Evolutionary conservation across 2,797 vertebrate genomes (phyloP).

Genomic region (Percopsis omiscomaycus): DNA sequence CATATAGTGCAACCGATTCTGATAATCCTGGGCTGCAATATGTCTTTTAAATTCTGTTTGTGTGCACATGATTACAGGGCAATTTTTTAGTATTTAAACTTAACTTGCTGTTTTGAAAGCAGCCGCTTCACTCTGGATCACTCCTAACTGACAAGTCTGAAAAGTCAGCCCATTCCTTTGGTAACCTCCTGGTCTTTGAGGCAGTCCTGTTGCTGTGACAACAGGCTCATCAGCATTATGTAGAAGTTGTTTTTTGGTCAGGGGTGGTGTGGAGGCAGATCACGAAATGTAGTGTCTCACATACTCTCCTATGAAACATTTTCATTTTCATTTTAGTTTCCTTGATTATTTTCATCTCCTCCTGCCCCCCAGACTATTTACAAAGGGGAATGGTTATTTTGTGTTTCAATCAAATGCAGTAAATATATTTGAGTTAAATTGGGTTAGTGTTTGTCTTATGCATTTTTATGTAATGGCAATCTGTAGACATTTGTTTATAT

Average conservation of each 20-base stretch:
- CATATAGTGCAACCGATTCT: no score
- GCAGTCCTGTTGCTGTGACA: slow-evolving; percentile 56
- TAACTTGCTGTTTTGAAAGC: no score
- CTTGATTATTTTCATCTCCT: not conserved
- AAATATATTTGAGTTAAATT: slow-evolving; percentile 25
- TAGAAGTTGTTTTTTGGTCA: slow-evolving; percentile 34
- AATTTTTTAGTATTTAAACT: no score
- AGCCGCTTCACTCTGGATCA: no score
- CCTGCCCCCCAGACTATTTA: not conserved
- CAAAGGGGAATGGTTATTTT: slow-evolving; percentile 18
- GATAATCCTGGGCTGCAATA: not conserved
- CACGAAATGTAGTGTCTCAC: slow-evolving; percentile 53
- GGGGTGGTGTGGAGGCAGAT: slow-evolving; percentile 46
- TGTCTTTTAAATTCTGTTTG: no score
- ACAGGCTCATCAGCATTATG: slow-evolving; percentile 61
- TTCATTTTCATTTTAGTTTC: not conserved
- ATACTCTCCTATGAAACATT: not conserved
- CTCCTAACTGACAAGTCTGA: no score
- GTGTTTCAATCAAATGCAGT: slow-evolving; percentile 22
- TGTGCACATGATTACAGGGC: no score
- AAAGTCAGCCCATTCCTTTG: slow-evolving; percentile 14
- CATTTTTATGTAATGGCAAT: slow-evolving; percentile 61
- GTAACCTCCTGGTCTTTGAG: slow-evolving; percentile 49
- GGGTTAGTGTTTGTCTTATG: slow-evolving; percentile 10
- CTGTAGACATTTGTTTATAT: slow-evolving; percentile 56